phyloP scores from a whole-genome alignment of 1,140 invertebrate genomes.

The Oryctes rhinoceros region DNA sequence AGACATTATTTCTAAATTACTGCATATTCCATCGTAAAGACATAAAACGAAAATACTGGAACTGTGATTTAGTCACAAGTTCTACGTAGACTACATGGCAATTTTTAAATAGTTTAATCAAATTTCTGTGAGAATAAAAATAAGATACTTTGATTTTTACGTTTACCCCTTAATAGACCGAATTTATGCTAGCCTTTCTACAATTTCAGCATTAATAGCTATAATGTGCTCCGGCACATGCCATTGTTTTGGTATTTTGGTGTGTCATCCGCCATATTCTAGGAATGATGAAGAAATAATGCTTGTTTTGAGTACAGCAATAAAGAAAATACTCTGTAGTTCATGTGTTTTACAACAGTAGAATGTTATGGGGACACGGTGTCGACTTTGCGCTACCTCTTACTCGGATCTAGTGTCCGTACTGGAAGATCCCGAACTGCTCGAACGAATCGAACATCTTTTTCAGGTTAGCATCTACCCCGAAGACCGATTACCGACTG shows the following conservation, averaged over 20 bases:
- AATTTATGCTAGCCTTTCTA: too few species aligned
- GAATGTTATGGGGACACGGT: constrained; percentile 56
- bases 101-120: too few species aligned
- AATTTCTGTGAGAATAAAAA: too few species aligned
- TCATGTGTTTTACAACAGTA: neutral
- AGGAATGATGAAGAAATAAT: neutral
- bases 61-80: too few species aligned
- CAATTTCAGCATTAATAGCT: too few species aligned
- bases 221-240: neutral
- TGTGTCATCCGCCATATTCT: constrained; percentile 11
- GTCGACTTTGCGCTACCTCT: constrained; percentile 65
- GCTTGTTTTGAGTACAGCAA: neutral
- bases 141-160: too few species aligned
- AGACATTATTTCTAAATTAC: too few species aligned
- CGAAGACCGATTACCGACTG: constrained; percentile 55
- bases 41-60: too few species aligned
- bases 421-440: constrained; percentile 51
- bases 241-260: neutral
- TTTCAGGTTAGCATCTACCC: constrained; percentile 54
- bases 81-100: too few species aligned
- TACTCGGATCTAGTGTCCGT: constrained; percentile 49
- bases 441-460: constrained; percentile 53
- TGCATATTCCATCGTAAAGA: too few species aligned
- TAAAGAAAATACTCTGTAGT: neutral
- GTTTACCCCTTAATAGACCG: too few species aligned